Percentiles rank a stretch among this genome's conserved stretches.
These are phyloP conservation scores for Hyperoodon ampullatus DNA, from an alignment of 2,113 vertebrate genomes.

Conservation along the genomic window DNA sequence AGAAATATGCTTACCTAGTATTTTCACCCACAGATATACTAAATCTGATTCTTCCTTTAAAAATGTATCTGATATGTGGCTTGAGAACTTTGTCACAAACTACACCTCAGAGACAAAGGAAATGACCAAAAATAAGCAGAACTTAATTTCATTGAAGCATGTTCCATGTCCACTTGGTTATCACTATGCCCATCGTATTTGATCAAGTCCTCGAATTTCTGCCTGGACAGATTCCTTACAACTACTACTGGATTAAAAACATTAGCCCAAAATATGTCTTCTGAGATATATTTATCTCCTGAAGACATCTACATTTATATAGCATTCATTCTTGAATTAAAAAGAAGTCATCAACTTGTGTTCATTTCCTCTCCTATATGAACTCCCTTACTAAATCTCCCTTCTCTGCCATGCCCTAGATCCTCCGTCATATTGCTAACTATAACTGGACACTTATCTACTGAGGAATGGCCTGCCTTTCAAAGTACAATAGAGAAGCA, in stretches of 20 bases:
- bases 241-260: background rate
- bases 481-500: background rate
- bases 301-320: background rate
- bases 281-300: background rate
- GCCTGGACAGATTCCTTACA: background rate
- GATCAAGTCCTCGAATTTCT: background rate
- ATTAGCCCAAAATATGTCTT: background rate
- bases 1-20: background rate
- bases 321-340: background rate
- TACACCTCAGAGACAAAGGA: background rate
- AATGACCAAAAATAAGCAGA: background rate
- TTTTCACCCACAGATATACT: background rate
- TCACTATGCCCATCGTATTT: background rate
- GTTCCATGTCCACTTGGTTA: background rate
- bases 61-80: background rate
- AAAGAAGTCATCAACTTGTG: background rate
- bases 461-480: background rate
- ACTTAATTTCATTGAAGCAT: background rate
- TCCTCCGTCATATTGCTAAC: accelerated
- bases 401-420: background rate
- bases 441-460: background rate
- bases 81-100: background rate
- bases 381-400: background rate
- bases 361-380: background rate
- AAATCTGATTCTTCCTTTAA: background rate